Conservation (phyloP, 2,888 invertebrate genomes). For the Lasioglossum calceatum region DNA sequence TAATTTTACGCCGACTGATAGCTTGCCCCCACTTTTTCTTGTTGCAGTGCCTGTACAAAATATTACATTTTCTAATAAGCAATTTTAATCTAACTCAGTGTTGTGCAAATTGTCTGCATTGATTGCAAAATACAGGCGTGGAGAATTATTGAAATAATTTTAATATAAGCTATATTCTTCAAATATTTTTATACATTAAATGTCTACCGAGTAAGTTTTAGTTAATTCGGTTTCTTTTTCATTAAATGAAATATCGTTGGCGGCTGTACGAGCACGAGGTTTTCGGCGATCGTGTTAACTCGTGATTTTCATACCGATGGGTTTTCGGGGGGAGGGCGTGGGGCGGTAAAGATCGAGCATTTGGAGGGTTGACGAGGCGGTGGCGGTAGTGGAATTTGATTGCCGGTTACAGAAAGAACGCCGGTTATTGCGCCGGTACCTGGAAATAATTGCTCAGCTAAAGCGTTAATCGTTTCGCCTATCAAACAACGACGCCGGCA, state of each 20-base stretch:
- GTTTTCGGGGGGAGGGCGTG: neutral
- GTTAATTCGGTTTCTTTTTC: neutral
- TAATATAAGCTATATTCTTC: no score
- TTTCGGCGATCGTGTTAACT: neutral
- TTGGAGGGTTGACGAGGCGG: neutral
- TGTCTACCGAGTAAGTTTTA: no score
- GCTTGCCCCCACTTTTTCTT: neutral
- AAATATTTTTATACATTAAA: no score
- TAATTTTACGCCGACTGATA: neutral
- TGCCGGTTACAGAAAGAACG: constrained; percentile 60
- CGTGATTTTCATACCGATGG: constrained; percentile 12
- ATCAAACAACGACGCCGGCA: constrained; percentile 40
- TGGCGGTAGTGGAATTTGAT: constrained; percentile 52
- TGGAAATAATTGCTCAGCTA: constrained; percentile 60
- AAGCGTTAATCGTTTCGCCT: constrained; percentile 59
- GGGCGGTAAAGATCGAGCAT: neutral
- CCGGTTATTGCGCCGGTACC: constrained; percentile 57
- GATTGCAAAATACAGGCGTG: no score
- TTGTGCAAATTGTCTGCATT: no score
- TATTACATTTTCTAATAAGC: neutral
- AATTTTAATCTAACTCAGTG: no score
- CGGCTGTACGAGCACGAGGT: neutral
- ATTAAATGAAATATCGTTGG: neutral
- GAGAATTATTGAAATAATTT: no score
- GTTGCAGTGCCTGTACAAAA: neutral